These are phyloP conservation scores for Meghimatium bilineatum DNA, from an alignment of 2,888 invertebrate genomes.

Conservation along the genomic window DNA sequence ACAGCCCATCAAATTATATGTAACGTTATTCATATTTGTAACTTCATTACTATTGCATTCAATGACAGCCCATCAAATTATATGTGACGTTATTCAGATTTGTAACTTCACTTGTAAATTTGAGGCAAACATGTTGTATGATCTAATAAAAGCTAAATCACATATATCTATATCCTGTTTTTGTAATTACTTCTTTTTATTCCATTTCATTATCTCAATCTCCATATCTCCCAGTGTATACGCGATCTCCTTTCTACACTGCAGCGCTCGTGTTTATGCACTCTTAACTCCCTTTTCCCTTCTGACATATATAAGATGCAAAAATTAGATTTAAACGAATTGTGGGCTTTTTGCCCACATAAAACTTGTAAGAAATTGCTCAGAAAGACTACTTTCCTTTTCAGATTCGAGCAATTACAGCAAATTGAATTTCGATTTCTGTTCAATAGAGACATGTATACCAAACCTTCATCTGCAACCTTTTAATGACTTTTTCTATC, in stretches of 20 bases:
- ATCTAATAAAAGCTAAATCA: not conserved
- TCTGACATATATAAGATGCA: not conserved
- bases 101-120: too few species aligned
- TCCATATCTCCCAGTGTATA: not conserved
- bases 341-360: not conserved
- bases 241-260: not conserved
- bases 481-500: conserved; percentile 12
- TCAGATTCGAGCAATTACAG: conserved; percentile 34
- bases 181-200: not conserved
- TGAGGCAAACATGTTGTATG: not conserved
- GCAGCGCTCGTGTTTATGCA: not conserved
- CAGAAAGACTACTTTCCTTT: conserved; percentile 26
- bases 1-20: too few species aligned
- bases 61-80: too few species aligned
- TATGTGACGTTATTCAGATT: too few species aligned
- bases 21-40: not conserved
- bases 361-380: conserved; percentile 21
- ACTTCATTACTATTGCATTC: not conserved
- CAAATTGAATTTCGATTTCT: conserved; percentile 41
- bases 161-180: not conserved
- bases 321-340: conserved; percentile 20
- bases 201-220: not conserved
- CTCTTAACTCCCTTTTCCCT: not conserved
- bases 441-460: not conserved
- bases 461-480: not conserved